Percentiles rank a stretch among this genome's conserved stretches.
phyloP scores from a whole-genome alignment of 2,113 vertebrate genomes.

The Nesoenas mayeri region DNA sequence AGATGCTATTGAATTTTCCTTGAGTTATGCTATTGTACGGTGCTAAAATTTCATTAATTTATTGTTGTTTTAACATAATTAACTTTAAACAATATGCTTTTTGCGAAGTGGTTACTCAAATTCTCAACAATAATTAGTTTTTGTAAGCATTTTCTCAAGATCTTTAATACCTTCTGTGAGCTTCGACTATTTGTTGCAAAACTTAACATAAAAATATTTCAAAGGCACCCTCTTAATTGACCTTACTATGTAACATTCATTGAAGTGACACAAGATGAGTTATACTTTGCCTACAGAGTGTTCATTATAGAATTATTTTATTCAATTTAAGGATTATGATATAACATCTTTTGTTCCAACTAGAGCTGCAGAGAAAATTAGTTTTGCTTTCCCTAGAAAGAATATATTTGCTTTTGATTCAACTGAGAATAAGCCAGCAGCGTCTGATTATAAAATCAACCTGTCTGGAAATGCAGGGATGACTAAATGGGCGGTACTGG shows the following conservation, averaged over 20 bases:
- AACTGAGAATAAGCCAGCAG: neutral
- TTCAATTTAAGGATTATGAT: neutral
- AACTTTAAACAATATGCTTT: neutral
- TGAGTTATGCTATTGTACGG: fast-evolving
- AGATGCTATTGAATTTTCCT: neutral
- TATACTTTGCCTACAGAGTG: neutral
- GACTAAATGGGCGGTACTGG: neutral
- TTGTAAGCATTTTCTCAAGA: neutral
- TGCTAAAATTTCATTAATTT: neutral
- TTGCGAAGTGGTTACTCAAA: neutral
- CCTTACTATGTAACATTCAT: neutral
- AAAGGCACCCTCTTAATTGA: neutral
- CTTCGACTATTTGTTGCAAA: neutral
- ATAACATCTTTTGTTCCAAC: neutral
- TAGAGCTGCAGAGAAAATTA: neutral
- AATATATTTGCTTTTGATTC: neutral
- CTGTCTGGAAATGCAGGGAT: neutral
- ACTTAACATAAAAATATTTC: neutral
- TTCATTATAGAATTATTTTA: neutral
- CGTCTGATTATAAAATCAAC: neutral
- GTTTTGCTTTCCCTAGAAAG: neutral
- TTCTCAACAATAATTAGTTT: neutral
- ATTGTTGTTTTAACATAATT: neutral
- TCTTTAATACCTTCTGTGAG: neutral
- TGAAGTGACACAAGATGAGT: neutral